A percentile compares a stretch with the other conserved stretches of the same genome.
Conservation (phyloP, 2,888 invertebrate species). For the Tenthredo livida region DNA sequence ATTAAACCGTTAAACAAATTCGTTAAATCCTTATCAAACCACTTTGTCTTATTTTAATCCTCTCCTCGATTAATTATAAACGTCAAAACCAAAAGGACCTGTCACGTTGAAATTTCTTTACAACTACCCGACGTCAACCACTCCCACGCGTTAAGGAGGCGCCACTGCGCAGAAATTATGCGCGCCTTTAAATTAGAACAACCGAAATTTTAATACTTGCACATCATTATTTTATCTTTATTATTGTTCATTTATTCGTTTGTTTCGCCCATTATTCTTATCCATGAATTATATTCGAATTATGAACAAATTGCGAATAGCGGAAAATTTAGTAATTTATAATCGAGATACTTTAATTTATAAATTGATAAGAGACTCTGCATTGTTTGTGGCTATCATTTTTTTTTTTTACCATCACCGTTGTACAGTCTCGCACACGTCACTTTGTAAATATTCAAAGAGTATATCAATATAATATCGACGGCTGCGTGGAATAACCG, state of each 20-base stretch:
- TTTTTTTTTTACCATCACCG: background rate
- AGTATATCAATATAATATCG: background rate
- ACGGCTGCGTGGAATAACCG: no score
- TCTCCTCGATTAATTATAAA: background rate
- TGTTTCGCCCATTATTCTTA: no score
- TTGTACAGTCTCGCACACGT: background rate
- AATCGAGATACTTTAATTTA: background rate
- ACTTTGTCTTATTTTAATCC: background rate
- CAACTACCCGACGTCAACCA: conserved; percentile 11
- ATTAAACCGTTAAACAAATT: background rate
- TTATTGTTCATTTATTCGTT: no score
- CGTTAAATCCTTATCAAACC: background rate
- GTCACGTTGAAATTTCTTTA: conserved; percentile 43
- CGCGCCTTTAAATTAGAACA: background rate
- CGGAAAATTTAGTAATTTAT: background rate
- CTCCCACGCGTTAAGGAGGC: conserved; percentile 38
- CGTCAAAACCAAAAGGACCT: background rate
- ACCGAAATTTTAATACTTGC: background rate
- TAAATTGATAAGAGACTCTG: conserved; percentile 3
- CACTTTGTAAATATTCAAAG: background rate
- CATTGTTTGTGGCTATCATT: conserved; percentile 3
- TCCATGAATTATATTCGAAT: no score
- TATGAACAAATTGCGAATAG: background rate
- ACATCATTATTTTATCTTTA: background rate
- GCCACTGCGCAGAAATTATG: conserved; percentile 31